Conservation (phyloP, 1,140 invertebrate species). For the Coenobita brevimanus region DNA sequence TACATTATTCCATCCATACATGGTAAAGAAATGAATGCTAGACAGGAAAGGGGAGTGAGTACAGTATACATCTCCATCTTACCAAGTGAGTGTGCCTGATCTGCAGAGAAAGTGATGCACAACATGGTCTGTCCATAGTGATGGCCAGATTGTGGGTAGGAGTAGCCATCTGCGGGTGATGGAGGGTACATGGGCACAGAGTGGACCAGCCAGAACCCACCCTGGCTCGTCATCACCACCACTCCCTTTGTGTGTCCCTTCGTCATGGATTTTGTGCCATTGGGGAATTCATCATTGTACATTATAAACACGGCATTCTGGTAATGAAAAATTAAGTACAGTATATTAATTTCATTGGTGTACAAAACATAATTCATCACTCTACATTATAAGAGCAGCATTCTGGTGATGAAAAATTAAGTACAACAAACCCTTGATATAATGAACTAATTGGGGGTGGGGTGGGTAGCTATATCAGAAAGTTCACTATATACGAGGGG, state of each 20-base stretch:
- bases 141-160: constrained; percentile 83
- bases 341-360: too few species aligned
- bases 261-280: constrained; percentile 74
- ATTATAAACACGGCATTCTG: constrained; percentile 76
- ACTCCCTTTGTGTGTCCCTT: constrained; percentile 91
- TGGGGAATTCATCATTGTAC: constrained; percentile 90
- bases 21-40: too few species aligned
- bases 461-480: too few species aligned
- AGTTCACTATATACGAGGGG: too few species aligned
- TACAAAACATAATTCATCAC: too few species aligned
- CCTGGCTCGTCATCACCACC: constrained; percentile 80
- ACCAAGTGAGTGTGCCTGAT: constrained; percentile 82
- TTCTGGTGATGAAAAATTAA: too few species aligned
- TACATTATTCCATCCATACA: too few species aligned
- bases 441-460: too few species aligned
- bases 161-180: constrained; percentile 77
- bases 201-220: constrained; percentile 92
- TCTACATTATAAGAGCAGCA: too few species aligned
- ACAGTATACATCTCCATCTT: too few species aligned
- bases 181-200: constrained; percentile 90
- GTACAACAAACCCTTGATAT: too few species aligned
- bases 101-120: constrained; percentile 83
- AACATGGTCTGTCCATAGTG: constrained; percentile 90
- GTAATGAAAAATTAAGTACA: not conserved
- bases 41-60: too few species aligned